Evolutionary conservation across 1,140 invertebrate genomes (phyloP), one percentile per base, ranked within the genome.

Genomic region (Zaprionus gabonicus): DNA sequence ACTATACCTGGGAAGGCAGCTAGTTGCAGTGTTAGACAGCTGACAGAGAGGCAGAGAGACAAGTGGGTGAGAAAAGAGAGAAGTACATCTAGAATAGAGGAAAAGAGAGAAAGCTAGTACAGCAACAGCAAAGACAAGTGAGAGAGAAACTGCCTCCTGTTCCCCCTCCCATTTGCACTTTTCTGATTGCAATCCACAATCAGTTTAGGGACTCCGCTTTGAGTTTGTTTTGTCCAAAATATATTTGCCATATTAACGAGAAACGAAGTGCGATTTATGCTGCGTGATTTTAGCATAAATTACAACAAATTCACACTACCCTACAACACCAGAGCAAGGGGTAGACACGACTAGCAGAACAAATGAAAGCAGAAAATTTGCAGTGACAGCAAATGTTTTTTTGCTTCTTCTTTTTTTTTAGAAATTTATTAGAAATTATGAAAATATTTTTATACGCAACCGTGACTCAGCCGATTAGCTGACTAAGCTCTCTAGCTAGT

Each of bases 201-300:
- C 71, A 55, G 64, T 57, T 68, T 46, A 38, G 31, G 15, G 65
- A 46, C 25, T 17, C 4, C 4, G 13, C 28, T 66, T 28, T 58
- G 28, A 36, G 20, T 20, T 20, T 20, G 20, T 58, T 58, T 64
- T 49, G 56, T 57, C 23, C 66, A 28, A 76, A 76, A 82, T 23
- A 79, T 78, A 82, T 83, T 83, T 82, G 57, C 68, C 53, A 60
- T 55, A 55, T 71, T 55, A 72, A 20, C 13, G 56, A 27, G 25
- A 76, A 71, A 75, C 70, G 67, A 44, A 55, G 56, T 69, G 44
- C 3, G 60, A 63, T 80, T 78, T 53, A 83, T 73, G 69, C 57
- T 60, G 36, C 49, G 46, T 84, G 78, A 83, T 78, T 78, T 68
- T 57, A 34, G 67, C 77, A 83, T 83, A 80, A 83, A 83, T 83